These are phyloP conservation scores for Brachypodius melanocephalos DNA, from an alignment of 2,113 vertebrate genomes.

Conservation along the genomic window DNA sequence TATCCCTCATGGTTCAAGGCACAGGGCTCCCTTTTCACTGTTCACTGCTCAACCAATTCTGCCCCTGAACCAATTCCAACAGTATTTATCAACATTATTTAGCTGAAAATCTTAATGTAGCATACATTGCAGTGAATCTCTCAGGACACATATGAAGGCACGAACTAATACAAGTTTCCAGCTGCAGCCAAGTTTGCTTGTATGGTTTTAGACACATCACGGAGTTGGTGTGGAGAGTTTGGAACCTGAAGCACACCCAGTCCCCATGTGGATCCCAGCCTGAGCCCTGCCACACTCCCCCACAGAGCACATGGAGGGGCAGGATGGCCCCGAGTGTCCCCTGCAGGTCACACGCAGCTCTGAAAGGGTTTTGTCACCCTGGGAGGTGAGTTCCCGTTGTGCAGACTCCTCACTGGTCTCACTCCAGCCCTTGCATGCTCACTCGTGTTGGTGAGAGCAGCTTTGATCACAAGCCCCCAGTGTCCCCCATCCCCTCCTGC, in stretches of 20 bases:
- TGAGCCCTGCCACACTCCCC: background rate
- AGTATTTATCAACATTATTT: constrained; percentile 24
- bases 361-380: background rate
- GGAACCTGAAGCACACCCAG: background rate
- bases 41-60: constrained; percentile 42
- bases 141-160: background rate
- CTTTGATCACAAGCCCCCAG: background rate
- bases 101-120: background rate
- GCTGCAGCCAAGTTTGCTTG: background rate
- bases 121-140: background rate
- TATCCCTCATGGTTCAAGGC: constrained; percentile 33
- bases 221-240: fast-evolving
- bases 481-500: background rate
- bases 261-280: background rate
- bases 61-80: constrained; percentile 20
- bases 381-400: background rate
- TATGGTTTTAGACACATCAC: background rate
- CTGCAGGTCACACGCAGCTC: background rate
- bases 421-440: fast-evolving
- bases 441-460: background rate
- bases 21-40: constrained; percentile 32
- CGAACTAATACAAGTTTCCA: background rate
- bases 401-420: background rate
- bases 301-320: fast-evolving
- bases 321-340: background rate